A percentile compares a stretch with the other conserved stretches of the same genome.
These are phyloP conservation scores for Rhadinocentrus ornatus DNA, from an alignment of 2,797 vertebrate species.

Conservation along the genomic window DNA sequence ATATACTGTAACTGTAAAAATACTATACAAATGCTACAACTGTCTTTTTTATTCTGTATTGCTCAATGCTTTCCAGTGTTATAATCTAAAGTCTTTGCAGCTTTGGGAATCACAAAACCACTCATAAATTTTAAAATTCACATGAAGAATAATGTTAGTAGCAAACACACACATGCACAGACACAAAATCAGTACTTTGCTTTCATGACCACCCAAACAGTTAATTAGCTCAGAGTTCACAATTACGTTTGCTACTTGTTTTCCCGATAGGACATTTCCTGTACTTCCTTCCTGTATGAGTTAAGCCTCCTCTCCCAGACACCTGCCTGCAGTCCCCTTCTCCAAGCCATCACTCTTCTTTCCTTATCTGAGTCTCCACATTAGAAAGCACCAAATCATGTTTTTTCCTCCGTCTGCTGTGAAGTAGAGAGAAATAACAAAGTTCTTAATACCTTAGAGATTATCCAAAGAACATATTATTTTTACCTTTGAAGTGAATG, in stretches of 20 bases:
- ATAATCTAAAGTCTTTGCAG: background rate
- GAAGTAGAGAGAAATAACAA: constrained; percentile 7
- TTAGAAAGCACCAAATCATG: background rate
- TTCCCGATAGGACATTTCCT: constrained; percentile 78
- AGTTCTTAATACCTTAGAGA: background rate
- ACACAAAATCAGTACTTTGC: constrained; percentile 43
- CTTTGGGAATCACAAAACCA: background rate
- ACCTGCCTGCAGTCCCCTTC: constrained; percentile 9
- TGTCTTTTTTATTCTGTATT: background rate
- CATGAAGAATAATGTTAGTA: background rate
- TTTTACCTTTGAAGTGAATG: background rate
- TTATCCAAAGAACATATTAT: background rate
- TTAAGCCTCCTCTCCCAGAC: constrained; percentile 41
- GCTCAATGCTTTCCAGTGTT: background rate
- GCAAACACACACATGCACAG: constrained; percentile 8
- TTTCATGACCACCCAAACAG: constrained; percentile 77
- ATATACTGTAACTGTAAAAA: background rate
- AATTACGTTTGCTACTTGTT: constrained; percentile 73
- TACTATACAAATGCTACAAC: background rate
- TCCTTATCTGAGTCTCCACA: constrained; percentile 14
- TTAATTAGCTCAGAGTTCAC: constrained; percentile 74
- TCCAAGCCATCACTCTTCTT: constrained; percentile 27
- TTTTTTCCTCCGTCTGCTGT: constrained; percentile 24
- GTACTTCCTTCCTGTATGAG: constrained; percentile 78
- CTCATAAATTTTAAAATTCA: background rate